Percentiles rank a stretch among this genome's conserved stretches.
Evolutionary conservation across 1,140 invertebrate species (phyloP).

Genomic region (Lamellibrachia luymesi): DNA sequence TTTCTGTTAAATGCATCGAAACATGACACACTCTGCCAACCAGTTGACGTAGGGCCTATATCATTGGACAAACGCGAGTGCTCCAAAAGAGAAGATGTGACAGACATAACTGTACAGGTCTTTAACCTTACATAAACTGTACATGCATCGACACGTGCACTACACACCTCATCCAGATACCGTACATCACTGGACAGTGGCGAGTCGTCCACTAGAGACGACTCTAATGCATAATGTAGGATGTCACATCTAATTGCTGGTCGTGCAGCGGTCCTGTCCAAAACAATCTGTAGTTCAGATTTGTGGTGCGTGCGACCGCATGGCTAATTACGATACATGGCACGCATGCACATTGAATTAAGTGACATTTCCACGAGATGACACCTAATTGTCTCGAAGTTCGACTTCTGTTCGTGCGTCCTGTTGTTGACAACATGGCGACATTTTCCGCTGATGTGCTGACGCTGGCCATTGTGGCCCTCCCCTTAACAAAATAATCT

Average conservation of each 20-base stretch:
- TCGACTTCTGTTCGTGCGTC: background rate
- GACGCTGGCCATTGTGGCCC: background rate
- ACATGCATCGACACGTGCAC: too few relatives aligned
- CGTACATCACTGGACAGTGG: background rate
- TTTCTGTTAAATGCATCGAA: too few relatives aligned
- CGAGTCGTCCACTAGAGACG: background rate
- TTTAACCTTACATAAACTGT: too few relatives aligned
- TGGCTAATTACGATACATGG: background rate
- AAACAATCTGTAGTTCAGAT: background rate
- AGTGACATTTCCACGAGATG: background rate
- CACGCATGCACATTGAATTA: background rate
- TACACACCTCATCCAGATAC: background rate
- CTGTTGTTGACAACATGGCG: background rate
- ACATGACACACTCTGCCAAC: too few relatives aligned
- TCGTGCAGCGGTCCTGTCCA: background rate
- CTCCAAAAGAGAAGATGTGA: too few relatives aligned
- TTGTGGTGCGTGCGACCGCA: background rate
- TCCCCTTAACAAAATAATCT: too few relatives aligned
- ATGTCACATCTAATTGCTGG: background rate
- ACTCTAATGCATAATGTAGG: background rate
- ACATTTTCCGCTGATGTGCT: background rate
- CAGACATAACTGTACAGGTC: too few relatives aligned
- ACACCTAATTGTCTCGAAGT: background rate
- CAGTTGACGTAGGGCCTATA: too few relatives aligned
- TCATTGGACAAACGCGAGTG: too few relatives aligned